These are phyloP conservation scores for Oithona nana DNA, from an alignment of 2,888 invertebrate species.

Conservation along the genomic window DNA sequence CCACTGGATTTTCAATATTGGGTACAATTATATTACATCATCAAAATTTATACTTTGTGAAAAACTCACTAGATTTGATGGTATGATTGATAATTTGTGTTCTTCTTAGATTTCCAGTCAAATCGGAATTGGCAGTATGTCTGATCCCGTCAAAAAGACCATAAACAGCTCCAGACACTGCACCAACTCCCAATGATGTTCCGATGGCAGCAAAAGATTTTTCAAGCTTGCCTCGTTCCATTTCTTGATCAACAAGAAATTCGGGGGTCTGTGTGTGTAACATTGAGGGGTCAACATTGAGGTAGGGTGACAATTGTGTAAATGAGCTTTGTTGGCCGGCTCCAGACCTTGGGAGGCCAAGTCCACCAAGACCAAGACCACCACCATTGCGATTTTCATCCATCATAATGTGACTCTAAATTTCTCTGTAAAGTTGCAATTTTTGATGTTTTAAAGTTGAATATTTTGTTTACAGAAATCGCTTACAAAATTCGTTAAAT, in stretches of 20 bases:
- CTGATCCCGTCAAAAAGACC: constrained; percentile 14
- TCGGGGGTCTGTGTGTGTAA: constrained; percentile 11
- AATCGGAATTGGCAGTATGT: not conserved
- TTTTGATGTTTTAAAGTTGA: too few relatives aligned
- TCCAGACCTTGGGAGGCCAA: not conserved
- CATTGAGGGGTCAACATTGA: constrained; percentile 14
- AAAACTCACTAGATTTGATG: constrained; percentile 3
- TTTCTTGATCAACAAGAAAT: constrained; percentile 5
- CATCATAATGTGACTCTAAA: not conserved
- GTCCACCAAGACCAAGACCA: too few relatives aligned
- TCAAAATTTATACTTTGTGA: too few relatives aligned
- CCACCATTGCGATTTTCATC: not conserved
- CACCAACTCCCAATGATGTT: constrained; percentile 3
- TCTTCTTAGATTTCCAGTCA: constrained; percentile 2
- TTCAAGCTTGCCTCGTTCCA: constrained; percentile 12
- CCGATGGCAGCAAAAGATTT: constrained; percentile 17
- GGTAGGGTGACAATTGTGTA: constrained; percentile 5
- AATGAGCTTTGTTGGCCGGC: not conserved
- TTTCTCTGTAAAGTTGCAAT: too few relatives aligned
- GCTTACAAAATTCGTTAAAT: too few relatives aligned
- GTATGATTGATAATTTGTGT: constrained; percentile 15
- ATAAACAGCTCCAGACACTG: not conserved
- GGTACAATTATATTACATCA: too few relatives aligned
- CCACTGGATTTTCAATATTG: too few relatives aligned
- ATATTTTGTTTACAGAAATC: too few relatives aligned